Evolutionary conservation across 1,140 invertebrate species (phyloP).

Genomic region (Globodera rostochiensis): DNA sequence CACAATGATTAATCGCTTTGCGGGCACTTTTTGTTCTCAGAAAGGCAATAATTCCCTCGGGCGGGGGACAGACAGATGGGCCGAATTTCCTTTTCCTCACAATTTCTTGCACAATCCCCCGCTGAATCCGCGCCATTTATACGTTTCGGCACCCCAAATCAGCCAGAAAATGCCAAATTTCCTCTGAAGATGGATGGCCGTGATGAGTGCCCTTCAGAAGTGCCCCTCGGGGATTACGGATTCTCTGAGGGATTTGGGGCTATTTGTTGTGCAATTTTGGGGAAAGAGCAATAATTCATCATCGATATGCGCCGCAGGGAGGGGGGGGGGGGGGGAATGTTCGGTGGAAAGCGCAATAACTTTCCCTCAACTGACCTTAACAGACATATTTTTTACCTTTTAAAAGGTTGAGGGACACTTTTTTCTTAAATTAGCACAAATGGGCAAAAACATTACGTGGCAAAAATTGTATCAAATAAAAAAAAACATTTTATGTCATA

Average conservation of each 20-base stretch:
- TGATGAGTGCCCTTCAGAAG: neutral
- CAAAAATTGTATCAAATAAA: no score
- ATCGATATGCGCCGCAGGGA: neutral
- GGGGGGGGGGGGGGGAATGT: no score
- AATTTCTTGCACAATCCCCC: neutral
- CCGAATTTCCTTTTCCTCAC: neutral
- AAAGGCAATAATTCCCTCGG: no score
- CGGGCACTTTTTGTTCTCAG: neutral
- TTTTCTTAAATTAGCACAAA: no score
- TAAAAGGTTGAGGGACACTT: no score
- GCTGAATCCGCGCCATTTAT: neutral
- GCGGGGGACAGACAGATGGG: neutral
- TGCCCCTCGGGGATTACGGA: neutral
- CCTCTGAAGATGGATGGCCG: neutral
- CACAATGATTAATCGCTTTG: constrained; percentile 3
- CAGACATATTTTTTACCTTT: no score
- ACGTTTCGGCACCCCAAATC: neutral
- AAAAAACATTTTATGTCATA: no score
- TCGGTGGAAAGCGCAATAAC: no score
- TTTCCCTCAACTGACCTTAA: no score
- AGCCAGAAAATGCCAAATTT: neutral
- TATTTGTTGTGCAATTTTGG: neutral
- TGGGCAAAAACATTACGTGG: no score
- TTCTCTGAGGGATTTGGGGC: no score
- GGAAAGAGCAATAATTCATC: neutral